Evolutionary conservation across 2,797 vertebrate genomes (phyloP), one percentile per base, ranked within the genome.

Genomic region (Mionectes olivaceus): DNA sequence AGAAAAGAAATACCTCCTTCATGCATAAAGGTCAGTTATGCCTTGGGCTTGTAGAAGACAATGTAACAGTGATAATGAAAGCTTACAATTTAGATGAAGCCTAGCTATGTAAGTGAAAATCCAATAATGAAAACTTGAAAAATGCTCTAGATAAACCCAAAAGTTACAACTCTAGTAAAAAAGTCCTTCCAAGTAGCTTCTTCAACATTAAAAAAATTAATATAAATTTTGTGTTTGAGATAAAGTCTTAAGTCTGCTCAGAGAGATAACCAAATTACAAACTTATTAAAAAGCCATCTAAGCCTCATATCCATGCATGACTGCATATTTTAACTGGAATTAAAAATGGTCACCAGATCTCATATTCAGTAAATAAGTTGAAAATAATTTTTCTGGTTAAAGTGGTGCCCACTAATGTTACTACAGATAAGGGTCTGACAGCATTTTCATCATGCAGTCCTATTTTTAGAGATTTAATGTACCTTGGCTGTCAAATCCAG

Each of bases 61-160:
- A 79, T 79, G 60, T 83, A 90, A 63, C 23, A 79, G 65, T 91
- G 82, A 96, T 95, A 97, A 97, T 91, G 92, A 95, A 97, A 97
- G 77, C 85, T 95, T 97, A 92, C 10, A 35, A 67, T 93, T 95
- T 94, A 96, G 74, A 94, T 63, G 69, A 96, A 96, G 52, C 63
- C 70, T 83, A 80, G 78, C 74, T 92, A 59, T 65, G 83, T 79
- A 84, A 95, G 60, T 96, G 92, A 92, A 96, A 94, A 90, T 87
- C 76, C 75, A 96, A 57, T 96, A 96, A 95, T 64, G 70, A 96
- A 96, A 79, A 91, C 67, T 74, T 89, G 65, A 91, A 39, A 95
- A 97, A 64, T 70, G 28, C 35, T 94, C 69, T 84, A 90, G 81
- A 95, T 82, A 96, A 97, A 94, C 46, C 50, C 41, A 93, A 93